Conservation (phyloP, 2,113 vertebrate species). For the Marcusenius ussheri region DNA sequence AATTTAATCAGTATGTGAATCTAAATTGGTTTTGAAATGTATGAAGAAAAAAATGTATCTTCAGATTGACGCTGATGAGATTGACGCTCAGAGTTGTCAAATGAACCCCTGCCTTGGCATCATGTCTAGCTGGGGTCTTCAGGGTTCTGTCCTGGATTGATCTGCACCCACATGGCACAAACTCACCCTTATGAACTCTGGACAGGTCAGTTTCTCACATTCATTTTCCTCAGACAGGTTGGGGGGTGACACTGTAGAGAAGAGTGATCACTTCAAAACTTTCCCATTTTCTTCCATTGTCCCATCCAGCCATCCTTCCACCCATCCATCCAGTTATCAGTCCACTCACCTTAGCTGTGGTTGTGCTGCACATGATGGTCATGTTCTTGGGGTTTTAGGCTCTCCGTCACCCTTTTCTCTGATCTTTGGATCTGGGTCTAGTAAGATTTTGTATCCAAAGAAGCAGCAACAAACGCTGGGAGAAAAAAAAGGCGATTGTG, state of each 20-base stretch:
- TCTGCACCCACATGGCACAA: background rate
- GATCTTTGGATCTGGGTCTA: background rate
- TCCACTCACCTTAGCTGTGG: background rate
- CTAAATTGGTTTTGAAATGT: background rate
- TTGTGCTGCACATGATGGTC: background rate
- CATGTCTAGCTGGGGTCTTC: background rate
- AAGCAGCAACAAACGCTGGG: background rate
- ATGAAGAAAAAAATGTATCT: background rate
- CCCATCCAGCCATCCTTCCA: background rate
- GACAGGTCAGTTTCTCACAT: background rate
- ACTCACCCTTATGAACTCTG: background rate
- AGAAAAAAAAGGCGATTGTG: background rate
- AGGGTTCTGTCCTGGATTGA: background rate
- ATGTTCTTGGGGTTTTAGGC: background rate
- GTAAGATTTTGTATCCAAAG: background rate
- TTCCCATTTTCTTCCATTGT: background rate
- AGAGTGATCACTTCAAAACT: background rate
- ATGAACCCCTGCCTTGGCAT: background rate
- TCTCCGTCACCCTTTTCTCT: background rate
- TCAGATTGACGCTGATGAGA: background rate
- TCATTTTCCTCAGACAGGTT: background rate
- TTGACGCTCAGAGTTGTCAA: background rate
- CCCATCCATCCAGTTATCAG: background rate
- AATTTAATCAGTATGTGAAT: background rate
- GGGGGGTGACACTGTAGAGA: background rate